Base-by-base conservation (phyloP, 2,888 invertebrate species). In the Notodonta dromedarius region DNA sequence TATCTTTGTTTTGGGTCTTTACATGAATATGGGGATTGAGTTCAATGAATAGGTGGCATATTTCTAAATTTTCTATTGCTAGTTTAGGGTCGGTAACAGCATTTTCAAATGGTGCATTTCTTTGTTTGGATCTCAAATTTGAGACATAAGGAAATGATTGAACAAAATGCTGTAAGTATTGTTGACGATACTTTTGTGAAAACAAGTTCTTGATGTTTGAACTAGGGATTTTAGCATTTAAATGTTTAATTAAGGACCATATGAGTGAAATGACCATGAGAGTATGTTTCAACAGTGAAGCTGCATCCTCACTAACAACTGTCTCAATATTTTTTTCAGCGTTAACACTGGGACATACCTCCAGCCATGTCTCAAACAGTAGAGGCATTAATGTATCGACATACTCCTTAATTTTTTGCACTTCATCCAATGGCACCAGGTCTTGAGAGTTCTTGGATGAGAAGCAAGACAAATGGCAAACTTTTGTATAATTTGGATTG, bases 331-430 rank as follows among this genome's bases (percentile, higher is more conserved):
- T 88, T 66, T 85, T 84, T n/a, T 84, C 83, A 12, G 83, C 74
- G 40, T 85, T 87, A 40, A 81, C 83, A 65, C 81, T 89, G 6
- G 97, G 96, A 56, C 95, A 93, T 13, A 96, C 96, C 93, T 98
- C 98, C 35, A 97, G 85, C 97, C 98, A 98, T 57, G 96, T 96
- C 83, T 98, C 97, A 82, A 96, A 94, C 60, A 98, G 91, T 35
- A 98, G 88, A 0, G 98, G 97, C 88, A 98, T 94, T 55, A 98
- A 88, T 46, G 95, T 94, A 64, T 94, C 91, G 42, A 96, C 92
- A 82, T 97, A 96, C 57, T 94, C 94, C 60, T 94, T 91, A 62
- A 97, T 94, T 67, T 89, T 91, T 51, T 90, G 90, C 4, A 88
- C 88, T 70, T 93, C 90, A 80, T 94, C 89, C 16, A 91, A 76